Evolutionary conservation across 1,140 invertebrate genomes (phyloP).

Genomic region (Bombus consobrinus): DNA sequence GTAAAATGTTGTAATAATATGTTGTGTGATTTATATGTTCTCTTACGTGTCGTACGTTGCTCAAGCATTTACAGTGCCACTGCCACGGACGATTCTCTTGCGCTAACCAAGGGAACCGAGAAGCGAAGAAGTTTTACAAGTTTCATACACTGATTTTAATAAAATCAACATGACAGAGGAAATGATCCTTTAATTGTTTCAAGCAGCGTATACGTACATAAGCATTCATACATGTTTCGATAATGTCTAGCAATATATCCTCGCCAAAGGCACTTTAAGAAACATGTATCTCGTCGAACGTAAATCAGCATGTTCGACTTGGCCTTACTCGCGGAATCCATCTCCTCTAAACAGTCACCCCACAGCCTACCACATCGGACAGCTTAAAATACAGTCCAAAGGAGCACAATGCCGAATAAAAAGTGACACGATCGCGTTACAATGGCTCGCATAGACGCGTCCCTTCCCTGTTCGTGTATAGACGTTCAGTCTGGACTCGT

Average conservation of each 20-base stretch:
- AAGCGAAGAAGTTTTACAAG: too few relatives aligned
- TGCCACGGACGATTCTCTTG: too few relatives aligned
- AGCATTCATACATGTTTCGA: neutral
- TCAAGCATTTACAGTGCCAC: too few relatives aligned
- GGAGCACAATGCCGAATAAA: constrained; percentile 44
- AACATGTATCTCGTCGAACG: neutral
- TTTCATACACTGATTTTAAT: neutral
- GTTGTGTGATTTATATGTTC: neutral
- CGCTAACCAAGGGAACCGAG: too few relatives aligned
- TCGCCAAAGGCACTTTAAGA: neutral
- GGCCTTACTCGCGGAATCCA: neutral
- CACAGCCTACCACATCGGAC: neutral
- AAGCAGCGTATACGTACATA: neutral
- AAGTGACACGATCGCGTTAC: constrained; percentile 42
- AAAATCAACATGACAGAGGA: neutral
- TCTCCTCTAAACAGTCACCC: neutral
- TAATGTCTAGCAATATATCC: neutral
- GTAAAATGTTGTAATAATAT: neutral
- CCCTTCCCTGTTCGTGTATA: neutral
- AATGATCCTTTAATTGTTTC: neutral
- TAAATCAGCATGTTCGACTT: neutral
- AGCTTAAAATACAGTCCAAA: constrained; percentile 31
- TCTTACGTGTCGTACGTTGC: too few relatives aligned
- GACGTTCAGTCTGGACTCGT: constrained; percentile 43
- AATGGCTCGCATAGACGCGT: constrained; percentile 13